phyloP scores from a whole-genome alignment of 2,888 invertebrate genomes.

The Himalopsyche tibetana region DNA sequence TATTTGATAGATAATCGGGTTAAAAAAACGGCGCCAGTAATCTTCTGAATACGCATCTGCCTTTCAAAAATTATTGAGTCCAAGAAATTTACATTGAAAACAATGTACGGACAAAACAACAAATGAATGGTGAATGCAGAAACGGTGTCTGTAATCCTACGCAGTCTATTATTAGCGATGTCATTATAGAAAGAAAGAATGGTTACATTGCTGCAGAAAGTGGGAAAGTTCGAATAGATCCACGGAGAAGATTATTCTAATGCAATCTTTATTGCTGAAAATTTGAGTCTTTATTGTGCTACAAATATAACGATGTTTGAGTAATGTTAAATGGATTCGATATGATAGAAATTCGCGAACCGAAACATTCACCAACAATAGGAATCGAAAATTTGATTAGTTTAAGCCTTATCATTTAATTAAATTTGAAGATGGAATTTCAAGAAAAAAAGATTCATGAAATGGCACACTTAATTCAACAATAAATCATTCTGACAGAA shows the following conservation, averaged over 20 bases:
- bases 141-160: not conserved
- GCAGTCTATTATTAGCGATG: constrained; percentile 34
- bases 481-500: too few relatives aligned
- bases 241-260: not conserved
- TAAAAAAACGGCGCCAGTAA: not conserved
- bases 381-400: too few relatives aligned
- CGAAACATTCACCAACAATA: not conserved
- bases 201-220: constrained; percentile 14
- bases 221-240: constrained; percentile 8
- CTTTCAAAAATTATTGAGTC: constrained; percentile 8
- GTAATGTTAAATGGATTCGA: not conserved
- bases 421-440: too few relatives aligned
- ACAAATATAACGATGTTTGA: not conserved
- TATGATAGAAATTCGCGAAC: not conserved
- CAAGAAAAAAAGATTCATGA: too few relatives aligned
- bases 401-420: too few relatives aligned
- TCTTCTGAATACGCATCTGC: not conserved
- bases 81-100: constrained; percentile 26
- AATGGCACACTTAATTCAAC: too few relatives aligned
- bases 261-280: not conserved
- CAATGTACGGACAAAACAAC: constrained; percentile 1
- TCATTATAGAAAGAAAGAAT: constrained; percentile 25
- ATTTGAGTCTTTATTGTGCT: not conserved
- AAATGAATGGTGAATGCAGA: constrained; percentile 1
- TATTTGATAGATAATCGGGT: not conserved